Evolutionary conservation across 2,888 invertebrate genomes (phyloP).

Genomic region (Pristionchus maxplancki): DNA sequence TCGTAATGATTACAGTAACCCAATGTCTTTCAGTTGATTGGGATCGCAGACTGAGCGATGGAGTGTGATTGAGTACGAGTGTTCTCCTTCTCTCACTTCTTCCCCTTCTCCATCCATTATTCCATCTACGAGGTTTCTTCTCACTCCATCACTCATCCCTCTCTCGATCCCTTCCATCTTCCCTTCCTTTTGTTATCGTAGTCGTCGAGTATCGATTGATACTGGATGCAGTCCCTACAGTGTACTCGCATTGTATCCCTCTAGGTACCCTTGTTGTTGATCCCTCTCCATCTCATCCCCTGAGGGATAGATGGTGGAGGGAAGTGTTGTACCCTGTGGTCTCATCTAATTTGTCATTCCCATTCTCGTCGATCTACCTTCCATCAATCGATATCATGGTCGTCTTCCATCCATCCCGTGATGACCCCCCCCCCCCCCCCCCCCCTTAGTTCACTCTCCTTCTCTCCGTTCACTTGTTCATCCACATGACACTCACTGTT

Average conservation of each 20-base stretch:
- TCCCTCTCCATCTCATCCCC: neutral
- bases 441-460: neutral
- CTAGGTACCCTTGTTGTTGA: slow-evolving; percentile 50
- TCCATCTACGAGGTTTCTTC: slow-evolving; percentile 29
- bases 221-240: neutral
- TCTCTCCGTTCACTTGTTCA: slow-evolving; percentile 28
- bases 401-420: neutral
- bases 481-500: slow-evolving; percentile 43
- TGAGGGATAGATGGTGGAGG: neutral
- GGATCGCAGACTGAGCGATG: neutral
- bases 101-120: neutral
- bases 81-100: neutral
- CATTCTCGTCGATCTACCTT: neutral
- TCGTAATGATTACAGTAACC: neutral
- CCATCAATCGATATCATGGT: neutral
- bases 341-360: slow-evolving; percentile 23
- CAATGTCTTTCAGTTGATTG: neutral
- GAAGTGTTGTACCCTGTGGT: slow-evolving; percentile 45
- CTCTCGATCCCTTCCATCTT: neutral
- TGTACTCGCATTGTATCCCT: slow-evolving; percentile 35
- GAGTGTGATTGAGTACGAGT: slow-evolving; percentile 41
- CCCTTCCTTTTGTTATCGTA: slow-evolving; percentile 43
- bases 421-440: neutral
- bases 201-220: slow-evolving; percentile 30
- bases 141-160: neutral